phyloP scores from a whole-genome alignment of 2,113 vertebrate species.

The Carassius auratus region DNA sequence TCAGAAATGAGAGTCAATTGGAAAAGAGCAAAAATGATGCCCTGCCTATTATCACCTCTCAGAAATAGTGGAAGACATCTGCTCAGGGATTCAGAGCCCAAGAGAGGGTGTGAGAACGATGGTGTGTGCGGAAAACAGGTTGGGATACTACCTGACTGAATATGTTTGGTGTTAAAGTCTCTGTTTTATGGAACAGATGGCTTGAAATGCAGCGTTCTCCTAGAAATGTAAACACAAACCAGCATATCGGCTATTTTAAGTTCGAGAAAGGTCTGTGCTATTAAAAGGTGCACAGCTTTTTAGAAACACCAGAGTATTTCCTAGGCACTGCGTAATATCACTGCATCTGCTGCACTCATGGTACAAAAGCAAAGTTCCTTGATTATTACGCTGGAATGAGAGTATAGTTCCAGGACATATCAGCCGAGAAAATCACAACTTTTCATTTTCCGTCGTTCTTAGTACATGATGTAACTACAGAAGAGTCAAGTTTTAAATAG shows the following conservation, averaged over 20 bases:
- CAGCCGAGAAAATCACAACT: too few relatives aligned
- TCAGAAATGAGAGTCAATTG: constrained; percentile 13
- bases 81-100: constrained; percentile 10
- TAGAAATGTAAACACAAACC: constrained; percentile 36
- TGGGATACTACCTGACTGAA: constrained; percentile 29
- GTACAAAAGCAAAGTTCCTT: too few relatives aligned
- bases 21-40: background rate
- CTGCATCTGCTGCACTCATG: too few relatives aligned
- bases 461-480: too few relatives aligned
- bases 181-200: constrained; percentile 50
- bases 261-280: background rate
- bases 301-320: background rate
- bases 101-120: background rate
- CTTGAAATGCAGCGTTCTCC: constrained; percentile 11
- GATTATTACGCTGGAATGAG: too few relatives aligned
- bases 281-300: background rate
- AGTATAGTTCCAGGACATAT: too few relatives aligned
- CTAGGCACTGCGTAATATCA: background rate
- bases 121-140: background rate
- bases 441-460: too few relatives aligned
- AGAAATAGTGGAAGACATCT: background rate
- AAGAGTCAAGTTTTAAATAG: too few relatives aligned
- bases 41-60: constrained; percentile 1
- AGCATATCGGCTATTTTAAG: constrained; percentile 22
- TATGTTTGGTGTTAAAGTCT: background rate